phyloP scores from a whole-genome alignment of 2,113 vertebrate species.

The Dromas ardeola region DNA sequence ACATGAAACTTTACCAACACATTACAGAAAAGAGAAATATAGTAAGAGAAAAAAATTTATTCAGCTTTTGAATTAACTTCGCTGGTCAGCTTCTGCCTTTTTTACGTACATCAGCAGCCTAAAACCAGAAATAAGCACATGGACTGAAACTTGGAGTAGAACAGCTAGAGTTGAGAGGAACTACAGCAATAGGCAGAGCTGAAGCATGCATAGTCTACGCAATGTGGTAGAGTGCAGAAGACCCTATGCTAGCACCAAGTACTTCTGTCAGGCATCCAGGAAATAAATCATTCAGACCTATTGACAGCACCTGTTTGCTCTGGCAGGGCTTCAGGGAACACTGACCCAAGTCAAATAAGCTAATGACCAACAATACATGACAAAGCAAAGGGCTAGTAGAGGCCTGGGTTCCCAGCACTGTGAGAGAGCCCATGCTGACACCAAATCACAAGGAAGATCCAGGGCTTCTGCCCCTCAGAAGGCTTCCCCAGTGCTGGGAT shows the following conservation, averaged over 20 bases:
- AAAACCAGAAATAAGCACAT: not conserved
- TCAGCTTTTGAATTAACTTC: not conserved
- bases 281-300: not conserved
- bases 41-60: not conserved
- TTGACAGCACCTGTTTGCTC: not conserved
- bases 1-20: not conserved
- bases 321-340: not conserved
- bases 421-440: not conserved
- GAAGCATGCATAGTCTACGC: not conserved
- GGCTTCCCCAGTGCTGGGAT: not conserved
- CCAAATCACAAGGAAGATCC: not conserved
- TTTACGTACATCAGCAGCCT: not conserved
- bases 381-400: not conserved
- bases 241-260: not conserved
- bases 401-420: not conserved
- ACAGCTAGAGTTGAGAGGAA: not conserved
- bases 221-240: not conserved
- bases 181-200: not conserved
- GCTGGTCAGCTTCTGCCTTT: not conserved
- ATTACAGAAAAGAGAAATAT: not conserved
- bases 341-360: not conserved
- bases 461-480: not conserved
- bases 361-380: not conserved
- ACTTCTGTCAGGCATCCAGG: not conserved
- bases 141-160: not conserved